Evolutionary conservation across 2,888 invertebrate genomes (phyloP).

Genomic region (Tinea pellionella): DNA sequence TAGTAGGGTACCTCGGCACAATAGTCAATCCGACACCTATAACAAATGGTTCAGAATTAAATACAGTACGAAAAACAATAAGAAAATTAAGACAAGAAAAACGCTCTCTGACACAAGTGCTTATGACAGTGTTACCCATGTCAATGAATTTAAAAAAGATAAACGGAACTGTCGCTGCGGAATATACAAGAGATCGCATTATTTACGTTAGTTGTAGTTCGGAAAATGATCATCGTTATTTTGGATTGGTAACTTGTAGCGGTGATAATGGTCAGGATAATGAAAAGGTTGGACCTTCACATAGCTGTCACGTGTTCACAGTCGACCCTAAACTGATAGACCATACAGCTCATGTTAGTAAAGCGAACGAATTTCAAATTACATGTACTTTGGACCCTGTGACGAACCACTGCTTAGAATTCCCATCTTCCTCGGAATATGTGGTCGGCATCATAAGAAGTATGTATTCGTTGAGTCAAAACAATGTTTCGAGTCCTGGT

Average conservation of each 20-base stretch:
- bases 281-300: constrained; percentile 63
- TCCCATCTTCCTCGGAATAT: constrained; percentile 86
- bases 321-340: constrained; percentile 88
- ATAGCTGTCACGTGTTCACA: constrained; percentile 95
- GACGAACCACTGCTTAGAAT: constrained; percentile 85
- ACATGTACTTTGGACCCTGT: constrained; percentile 85
- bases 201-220: constrained; percentile 91
- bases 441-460: constrained; percentile 78
- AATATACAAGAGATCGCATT: constrained; percentile 87
- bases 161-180: constrained; percentile 82
- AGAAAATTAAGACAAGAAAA: constrained; percentile 89
- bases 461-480: constrained; percentile 74
- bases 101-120: constrained; percentile 84
- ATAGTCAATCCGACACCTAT: constrained; percentile 94
- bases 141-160: constrained; percentile 84
- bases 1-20: constrained; percentile 95
- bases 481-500: constrained; percentile 48
- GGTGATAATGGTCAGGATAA: constrained; percentile 60
- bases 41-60: constrained; percentile 77
- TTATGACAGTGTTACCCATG: constrained; percentile 86
- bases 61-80: constrained; percentile 88
- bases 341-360: constrained; percentile 82
- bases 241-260: constrained; percentile 87
- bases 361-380: constrained; percentile 86
- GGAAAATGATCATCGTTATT: constrained; percentile 91